Conservation (phyloP, 2,888 invertebrate genomes). For the Panopea generosa region DNA sequence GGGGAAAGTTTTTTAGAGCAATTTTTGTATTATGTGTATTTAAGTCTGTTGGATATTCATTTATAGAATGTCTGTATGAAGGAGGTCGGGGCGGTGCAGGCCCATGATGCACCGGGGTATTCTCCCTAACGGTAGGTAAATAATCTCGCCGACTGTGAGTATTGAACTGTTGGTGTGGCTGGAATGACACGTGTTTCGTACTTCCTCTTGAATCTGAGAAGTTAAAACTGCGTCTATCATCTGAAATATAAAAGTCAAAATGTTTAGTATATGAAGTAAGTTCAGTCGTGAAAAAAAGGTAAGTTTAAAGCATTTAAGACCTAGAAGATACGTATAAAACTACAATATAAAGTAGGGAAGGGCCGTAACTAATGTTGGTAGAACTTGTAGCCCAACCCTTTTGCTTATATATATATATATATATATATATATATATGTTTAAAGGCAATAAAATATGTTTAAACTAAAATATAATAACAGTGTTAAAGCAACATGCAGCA, state of each 20-base stretch:
- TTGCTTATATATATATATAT: no score
- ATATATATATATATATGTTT: no score
- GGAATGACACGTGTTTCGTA: constrained; percentile 33
- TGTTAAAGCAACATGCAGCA: no score
- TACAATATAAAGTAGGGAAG: no score
- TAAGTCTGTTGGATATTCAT: background rate
- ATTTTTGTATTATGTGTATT: constrained; percentile 30
- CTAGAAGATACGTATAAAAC: no score
- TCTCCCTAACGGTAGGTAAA: constrained; percentile 33
- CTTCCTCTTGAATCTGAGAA: constrained; percentile 33
- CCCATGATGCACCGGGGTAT: constrained; percentile 24
- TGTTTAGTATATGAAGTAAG: no score
- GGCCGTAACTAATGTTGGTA: no score
- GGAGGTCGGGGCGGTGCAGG: constrained; percentile 6
- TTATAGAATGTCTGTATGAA: constrained; percentile 14
- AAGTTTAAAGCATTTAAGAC: no score
- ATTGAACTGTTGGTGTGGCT: constrained; percentile 13
- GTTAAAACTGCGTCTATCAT: constrained; percentile 44
- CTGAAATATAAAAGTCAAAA: constrained; percentile 28
- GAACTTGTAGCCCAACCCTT: no score
- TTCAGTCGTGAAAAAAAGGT: no score
- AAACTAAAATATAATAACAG: no score
- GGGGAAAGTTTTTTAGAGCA: constrained; percentile 36
- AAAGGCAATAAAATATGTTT: no score
- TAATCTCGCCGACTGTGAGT: constrained; percentile 4